Base-by-base conservation (phyloP, 2,888 invertebrate species). In the Dromius quadrimaculatus region DNA sequence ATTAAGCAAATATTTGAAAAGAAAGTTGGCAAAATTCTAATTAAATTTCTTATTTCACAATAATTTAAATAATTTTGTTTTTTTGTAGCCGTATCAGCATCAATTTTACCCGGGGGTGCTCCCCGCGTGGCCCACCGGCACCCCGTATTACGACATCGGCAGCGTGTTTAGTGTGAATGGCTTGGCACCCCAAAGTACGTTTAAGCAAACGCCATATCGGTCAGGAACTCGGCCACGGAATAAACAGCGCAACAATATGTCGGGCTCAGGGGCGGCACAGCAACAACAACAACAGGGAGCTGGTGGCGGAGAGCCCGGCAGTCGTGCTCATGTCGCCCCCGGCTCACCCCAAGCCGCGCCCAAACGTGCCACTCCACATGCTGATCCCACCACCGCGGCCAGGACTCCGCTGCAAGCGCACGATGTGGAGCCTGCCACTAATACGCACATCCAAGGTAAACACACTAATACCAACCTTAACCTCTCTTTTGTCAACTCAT, bases 101-200 rank as follows among this genome's bases (percentile, higher is more conserved):
- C 89, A 86, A 73, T 89, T 87, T 77, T 89, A 88, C 81, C 85
- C 87, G 36, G 84, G 87, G 65, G 85, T 89, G 80, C 84, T 89
- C 80, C 84, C 83, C 72, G 84, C 88, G 75, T 86, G 87, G 84
- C 72, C 81, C 38, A 79, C 83, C 79, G 83, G 82, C 59, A 77
- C 82, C 15, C 83, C 85, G 62, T 91, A 86, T 78, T 90, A 88
- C 77, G 90, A 90, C 75, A 87, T 91, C 78, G 85, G 88, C 75
- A 86, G 88, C 79, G 88, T 92, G 73, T 91, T 90, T 81, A 87
- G 90, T 72, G 86, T 90, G 77, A 92, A 92, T 81, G 91, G 91
- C 69, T 83, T 92, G 75, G 86, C 90, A 71, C 90, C 90, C 57
- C 90, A 89, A 79, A 85, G 86, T 69, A 83, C 88, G 64, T 89